These are phyloP conservation scores for Drosophila merina DNA, from an alignment of 2,888 invertebrate species.

Conservation along the genomic window DNA sequence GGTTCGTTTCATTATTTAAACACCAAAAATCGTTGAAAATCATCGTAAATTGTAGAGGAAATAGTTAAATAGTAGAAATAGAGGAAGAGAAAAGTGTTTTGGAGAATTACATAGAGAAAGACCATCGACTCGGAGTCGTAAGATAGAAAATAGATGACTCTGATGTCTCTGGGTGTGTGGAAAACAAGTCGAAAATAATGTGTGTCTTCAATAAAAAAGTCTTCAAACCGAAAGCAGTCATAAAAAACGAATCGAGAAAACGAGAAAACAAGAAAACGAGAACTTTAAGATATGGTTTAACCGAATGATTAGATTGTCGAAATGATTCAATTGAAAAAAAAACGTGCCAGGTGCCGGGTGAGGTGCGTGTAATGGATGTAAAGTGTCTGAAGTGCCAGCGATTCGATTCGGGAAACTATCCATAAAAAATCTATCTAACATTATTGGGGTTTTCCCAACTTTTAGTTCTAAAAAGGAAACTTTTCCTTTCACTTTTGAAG, in stretches of 20 bases:
- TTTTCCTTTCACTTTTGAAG: not conserved
- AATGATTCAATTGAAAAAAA: conserved; percentile 29
- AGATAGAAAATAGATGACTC: conserved; percentile 33
- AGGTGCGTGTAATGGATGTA: conserved; percentile 30
- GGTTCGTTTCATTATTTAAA: conserved; percentile 25
- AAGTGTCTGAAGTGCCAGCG: conserved; percentile 24
- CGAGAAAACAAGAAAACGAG: conserved; percentile 12
- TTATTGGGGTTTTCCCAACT: not conserved
- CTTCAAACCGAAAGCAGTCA: conserved; percentile 58
- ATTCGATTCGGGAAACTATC: conserved; percentile 13
- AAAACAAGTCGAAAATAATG: conserved; percentile 62
- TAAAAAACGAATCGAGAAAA: conserved; percentile 17
- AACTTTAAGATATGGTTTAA: conserved; percentile 28
- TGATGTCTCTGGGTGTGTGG: not conserved
- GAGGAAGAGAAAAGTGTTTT: conserved; percentile 68
- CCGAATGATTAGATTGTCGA: conserved; percentile 11
- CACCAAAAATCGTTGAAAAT: conserved; percentile 22
- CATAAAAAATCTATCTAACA: not conserved
- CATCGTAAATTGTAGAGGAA: conserved; percentile 14
- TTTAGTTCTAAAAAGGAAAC: not conserved
- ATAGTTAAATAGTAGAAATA: conserved; percentile 49
- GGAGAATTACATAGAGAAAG: conserved; percentile 70
- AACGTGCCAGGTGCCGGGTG: conserved; percentile 9
- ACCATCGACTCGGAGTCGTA: conserved; percentile 58
- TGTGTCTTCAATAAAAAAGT: conserved; percentile 56